Evolutionary conservation across 2,797 vertebrate genomes (phyloP).

Genomic region (Helostoma temminkii): DNA sequence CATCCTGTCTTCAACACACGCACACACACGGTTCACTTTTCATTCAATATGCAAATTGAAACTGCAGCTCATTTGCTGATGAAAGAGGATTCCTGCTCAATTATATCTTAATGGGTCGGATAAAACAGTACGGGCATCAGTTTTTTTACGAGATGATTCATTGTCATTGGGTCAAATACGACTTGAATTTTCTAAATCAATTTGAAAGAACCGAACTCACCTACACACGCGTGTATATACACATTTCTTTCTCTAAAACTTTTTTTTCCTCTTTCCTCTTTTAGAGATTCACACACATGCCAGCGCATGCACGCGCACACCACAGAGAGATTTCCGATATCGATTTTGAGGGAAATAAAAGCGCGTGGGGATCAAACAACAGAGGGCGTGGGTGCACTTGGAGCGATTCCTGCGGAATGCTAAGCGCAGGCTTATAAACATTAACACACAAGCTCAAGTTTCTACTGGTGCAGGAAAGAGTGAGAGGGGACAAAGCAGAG

Average conservation of each 20-base stretch:
- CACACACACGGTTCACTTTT: constrained; percentile 54
- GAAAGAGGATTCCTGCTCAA: constrained; percentile 78
- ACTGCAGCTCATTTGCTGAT: constrained; percentile 79
- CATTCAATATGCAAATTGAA: constrained; percentile 79
- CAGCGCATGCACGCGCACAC: background rate
- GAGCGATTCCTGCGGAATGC: constrained; percentile 50
- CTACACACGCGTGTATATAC: background rate
- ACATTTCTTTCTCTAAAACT: background rate
- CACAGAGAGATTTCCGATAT: constrained; percentile 20
- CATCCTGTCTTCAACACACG: constrained; percentile 54
- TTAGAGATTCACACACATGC: background rate
- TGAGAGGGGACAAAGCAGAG: no score
- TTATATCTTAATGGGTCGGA: constrained; percentile 77
- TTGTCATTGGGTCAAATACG: constrained; percentile 67
- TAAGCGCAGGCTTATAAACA: constrained; percentile 27
- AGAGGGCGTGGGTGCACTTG: constrained; percentile 72
- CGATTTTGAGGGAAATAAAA: constrained; percentile 63
- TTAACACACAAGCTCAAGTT: background rate
- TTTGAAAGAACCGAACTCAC: constrained; percentile 39
- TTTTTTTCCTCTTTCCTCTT: background rate
- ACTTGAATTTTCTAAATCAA: constrained; percentile 58
- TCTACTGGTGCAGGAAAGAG: no score
- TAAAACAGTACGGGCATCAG: constrained; percentile 58
- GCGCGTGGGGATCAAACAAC: constrained; percentile 61
- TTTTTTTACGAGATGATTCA: constrained; percentile 65